phyloP scores from a whole-genome alignment of 2,797 vertebrate species.

The Tapirus indicus region DNA sequence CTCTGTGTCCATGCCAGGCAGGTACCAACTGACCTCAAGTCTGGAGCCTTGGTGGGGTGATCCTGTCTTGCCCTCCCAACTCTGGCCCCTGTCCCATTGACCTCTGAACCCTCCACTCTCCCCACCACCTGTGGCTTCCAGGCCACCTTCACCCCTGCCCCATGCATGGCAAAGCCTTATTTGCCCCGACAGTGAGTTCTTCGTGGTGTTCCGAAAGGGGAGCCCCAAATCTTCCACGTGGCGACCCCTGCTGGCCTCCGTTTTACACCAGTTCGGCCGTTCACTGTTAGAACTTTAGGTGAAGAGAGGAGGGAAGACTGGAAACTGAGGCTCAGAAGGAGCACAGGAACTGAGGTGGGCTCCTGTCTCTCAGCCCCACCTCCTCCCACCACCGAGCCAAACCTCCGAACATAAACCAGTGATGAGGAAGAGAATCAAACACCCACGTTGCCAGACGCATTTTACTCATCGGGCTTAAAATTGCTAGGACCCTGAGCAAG shows the following conservation, averaged over 20 bases:
- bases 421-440: not conserved
- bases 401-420: not conserved
- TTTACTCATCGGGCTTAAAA: not conserved
- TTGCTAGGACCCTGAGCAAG: not conserved
- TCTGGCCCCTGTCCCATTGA: fast-evolving
- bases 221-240: not conserved
- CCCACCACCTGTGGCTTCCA: not conserved
- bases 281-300: not conserved
- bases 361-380: not conserved
- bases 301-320: not conserved
- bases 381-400: not conserved
- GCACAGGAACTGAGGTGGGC: not conserved
- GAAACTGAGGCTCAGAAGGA: not conserved
- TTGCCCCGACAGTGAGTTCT: not conserved
- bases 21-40: not conserved
- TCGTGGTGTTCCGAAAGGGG: too few relatives aligned
- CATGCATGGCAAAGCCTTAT: not conserved
- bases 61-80: not conserved
- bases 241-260: fast-evolving
- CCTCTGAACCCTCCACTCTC: not conserved
- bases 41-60: not conserved
- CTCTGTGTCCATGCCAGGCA: not conserved
- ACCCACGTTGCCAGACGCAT: too few relatives aligned
- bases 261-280: not conserved
- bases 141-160: not conserved